Conservation (phyloP, 2,797 vertebrate genomes). For the Phalanger gymnotis region DNA sequence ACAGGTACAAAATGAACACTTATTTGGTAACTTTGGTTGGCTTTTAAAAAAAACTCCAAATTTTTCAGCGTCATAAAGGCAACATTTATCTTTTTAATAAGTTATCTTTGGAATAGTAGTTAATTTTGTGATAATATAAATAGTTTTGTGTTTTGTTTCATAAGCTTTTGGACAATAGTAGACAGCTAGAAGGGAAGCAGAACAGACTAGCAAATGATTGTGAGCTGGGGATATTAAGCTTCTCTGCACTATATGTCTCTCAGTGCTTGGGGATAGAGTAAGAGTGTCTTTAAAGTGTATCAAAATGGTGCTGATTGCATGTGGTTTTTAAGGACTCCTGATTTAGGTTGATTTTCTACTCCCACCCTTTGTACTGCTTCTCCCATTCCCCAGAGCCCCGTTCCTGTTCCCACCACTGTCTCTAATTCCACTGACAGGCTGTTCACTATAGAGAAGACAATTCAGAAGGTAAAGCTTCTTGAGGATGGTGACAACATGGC, state of each 20-base stretch:
- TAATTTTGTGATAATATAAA: background rate
- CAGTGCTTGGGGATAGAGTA: background rate
- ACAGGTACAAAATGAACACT: background rate
- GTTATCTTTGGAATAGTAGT: background rate
- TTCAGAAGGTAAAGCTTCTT: slow-evolving; percentile 96
- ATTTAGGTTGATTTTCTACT: slow-evolving; percentile 40
- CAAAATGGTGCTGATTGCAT: background rate
- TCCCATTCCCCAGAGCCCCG: background rate
- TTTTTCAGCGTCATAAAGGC: background rate
- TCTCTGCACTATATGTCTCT: background rate
- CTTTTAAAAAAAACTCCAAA: background rate
- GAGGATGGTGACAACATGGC: slow-evolving; percentile 99
- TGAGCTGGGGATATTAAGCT: background rate
- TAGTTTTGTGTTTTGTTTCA: background rate
- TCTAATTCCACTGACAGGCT: background rate
- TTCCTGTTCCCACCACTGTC: background rate
- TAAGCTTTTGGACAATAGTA: background rate
- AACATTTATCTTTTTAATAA: background rate
- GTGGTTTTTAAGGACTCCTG: slow-evolving; percentile 8
- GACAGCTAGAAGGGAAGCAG: background rate
- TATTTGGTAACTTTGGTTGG: background rate
- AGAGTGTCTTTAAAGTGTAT: background rate
- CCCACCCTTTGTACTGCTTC: background rate
- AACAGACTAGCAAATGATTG: background rate
- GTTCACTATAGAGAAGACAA: slow-evolving; percentile 91